phyloP scores from a whole-genome alignment of 2,113 vertebrate species.

The Sorex araneus region DNA sequence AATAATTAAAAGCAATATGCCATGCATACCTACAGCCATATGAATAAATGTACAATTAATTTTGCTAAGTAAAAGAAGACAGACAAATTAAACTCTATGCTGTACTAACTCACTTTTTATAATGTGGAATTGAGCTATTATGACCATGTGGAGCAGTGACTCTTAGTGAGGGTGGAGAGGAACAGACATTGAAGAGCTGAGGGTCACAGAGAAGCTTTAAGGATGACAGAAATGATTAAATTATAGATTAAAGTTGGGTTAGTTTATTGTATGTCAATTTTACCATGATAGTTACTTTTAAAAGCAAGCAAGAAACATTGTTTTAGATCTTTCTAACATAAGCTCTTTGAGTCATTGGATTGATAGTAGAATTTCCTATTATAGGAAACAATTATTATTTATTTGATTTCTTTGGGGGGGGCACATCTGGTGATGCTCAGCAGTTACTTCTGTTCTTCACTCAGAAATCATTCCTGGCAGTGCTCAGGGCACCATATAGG shows the following conservation, averaged over 20 bases:
- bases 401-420: not conserved
- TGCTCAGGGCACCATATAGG: no score
- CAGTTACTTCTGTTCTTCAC: no score
- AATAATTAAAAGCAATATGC: constrained; percentile 11
- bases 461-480: no score
- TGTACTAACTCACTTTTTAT: not conserved
- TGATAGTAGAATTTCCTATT: not conserved
- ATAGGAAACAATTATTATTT: no score
- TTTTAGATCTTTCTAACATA: not conserved
- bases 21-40: not conserved
- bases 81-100: not conserved
- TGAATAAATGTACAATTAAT: not conserved
- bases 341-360: not conserved
- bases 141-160: not conserved
- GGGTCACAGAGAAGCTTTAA: not conserved
- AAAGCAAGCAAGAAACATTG: not conserved
- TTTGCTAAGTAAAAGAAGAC: not conserved
- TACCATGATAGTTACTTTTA: not conserved
- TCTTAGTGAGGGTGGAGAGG: not conserved
- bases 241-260: not conserved
- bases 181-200: not conserved
- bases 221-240: not conserved
- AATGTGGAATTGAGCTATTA: not conserved
- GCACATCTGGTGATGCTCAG: no score
- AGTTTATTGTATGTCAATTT: not conserved